Conservation (phyloP, 2,797 vertebrate species). For the Moxostoma hubbsi region DNA sequence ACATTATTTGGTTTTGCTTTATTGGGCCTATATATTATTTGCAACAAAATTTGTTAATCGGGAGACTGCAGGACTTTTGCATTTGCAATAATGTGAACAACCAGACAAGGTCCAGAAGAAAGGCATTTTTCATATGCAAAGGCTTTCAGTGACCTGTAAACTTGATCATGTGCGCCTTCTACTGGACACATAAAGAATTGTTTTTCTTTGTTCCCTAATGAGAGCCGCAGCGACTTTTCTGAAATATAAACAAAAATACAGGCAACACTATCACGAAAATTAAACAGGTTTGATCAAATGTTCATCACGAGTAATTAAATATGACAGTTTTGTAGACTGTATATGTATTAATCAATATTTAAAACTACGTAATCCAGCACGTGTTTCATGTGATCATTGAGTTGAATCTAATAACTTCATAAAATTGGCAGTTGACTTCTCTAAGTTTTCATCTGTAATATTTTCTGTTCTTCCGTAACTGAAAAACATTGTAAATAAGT, state of each 20-base stretch:
- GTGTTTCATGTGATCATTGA: background rate
- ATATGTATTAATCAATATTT: background rate
- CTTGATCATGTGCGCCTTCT: conserved; percentile 92
- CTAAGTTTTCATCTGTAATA: background rate
- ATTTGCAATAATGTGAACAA: conserved; percentile 26
- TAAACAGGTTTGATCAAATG: background rate
- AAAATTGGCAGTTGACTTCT: background rate
- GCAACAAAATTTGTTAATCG: background rate
- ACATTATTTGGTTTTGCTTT: background rate
- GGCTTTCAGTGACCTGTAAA: conserved; percentile 34
- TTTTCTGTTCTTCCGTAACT: background rate
- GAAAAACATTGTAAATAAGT: background rate
- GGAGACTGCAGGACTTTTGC: background rate
- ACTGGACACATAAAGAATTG: conserved; percentile 73
- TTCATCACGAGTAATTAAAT: background rate
- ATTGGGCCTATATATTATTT: background rate
- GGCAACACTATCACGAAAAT: background rate
- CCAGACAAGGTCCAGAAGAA: conserved; percentile 25
- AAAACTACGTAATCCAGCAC: background rate
- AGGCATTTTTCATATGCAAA: conserved; percentile 42
- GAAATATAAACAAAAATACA: background rate
- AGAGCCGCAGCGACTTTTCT: conserved; percentile 8
- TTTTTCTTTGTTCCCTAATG: conserved; percentile 16
- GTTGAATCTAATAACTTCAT: too few relatives aligned
- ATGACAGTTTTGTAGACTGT: background rate